A percentile compares a stretch with the other conserved stretches of the same genome.
Conservation (phyloP, 2,113 vertebrate genomes). For the Brienomyrus longianalis region DNA sequence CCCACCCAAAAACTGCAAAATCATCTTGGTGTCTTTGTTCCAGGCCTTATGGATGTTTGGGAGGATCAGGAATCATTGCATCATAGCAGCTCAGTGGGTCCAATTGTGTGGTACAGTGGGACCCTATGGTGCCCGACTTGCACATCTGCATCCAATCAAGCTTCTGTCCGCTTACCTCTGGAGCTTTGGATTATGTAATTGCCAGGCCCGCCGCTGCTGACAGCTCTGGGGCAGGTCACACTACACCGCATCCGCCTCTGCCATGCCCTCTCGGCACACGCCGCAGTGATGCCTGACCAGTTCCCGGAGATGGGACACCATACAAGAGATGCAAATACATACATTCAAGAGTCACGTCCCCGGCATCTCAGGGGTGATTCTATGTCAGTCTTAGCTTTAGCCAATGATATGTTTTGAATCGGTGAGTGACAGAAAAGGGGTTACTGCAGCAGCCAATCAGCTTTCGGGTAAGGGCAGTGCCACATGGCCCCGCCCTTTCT, state of each 20-base stretch:
- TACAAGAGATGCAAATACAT: not conserved
- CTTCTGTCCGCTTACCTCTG: not conserved
- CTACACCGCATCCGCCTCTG: not conserved
- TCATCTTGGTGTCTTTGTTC: not conserved
- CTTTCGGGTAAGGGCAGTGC: not conserved
- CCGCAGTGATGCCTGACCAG: not conserved
- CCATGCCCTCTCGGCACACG: not conserved
- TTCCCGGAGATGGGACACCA: not conserved
- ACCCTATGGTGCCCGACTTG: not conserved
- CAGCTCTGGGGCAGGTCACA: not conserved
- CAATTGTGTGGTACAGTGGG: not conserved
- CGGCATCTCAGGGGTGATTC: not conserved
- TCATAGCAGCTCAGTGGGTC: not conserved
- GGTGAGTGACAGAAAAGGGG: not conserved
- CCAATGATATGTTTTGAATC: not conserved
- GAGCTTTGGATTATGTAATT: not conserved
- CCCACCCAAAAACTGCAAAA: not conserved
- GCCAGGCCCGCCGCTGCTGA: not conserved
- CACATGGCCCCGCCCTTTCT: no score
- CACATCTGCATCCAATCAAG: constrained; percentile 12
- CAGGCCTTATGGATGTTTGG: not conserved
- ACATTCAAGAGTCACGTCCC: not conserved
- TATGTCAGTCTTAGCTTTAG: not conserved
- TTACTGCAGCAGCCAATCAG: not conserved
- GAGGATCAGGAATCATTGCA: not conserved